Evolutionary conservation across 2,888 invertebrate species (phyloP), one percentile per base, ranked within the genome.

Genomic region (Cryptus armator): DNA sequence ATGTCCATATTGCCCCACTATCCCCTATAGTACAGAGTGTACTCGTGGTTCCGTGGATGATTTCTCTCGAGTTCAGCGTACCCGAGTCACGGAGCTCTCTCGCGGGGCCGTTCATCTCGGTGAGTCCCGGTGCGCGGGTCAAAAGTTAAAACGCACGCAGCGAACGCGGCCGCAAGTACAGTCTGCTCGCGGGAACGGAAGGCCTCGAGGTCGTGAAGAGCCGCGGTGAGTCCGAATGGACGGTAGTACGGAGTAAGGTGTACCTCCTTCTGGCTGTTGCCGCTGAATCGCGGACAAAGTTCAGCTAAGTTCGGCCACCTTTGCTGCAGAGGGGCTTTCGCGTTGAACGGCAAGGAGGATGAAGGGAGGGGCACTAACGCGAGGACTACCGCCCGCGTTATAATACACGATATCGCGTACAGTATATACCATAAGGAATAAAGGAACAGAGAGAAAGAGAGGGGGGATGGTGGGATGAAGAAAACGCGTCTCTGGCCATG

Each of bases 281-380:
- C 56, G 44, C 66, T 71, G 72, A 83, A 68, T 72, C 67, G 43
- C 87, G 88, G 85, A 88, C 87, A 88, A 90, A 90, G 90, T 90
- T 90, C 88, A 86, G 74, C 81, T 82, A 88, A 90, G 90, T 90
- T 90, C 88, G 87, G 86, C 84, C 83, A 90, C 87, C 89, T 88
- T 85, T 85, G 86, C 72, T 68, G 37, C 77, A 37, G 46, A 37
- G 72, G 64, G 48, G 32, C 56, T 19, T 24, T 19, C 19, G 19
- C 56, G 56, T 19, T 12, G 56, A 56, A 56, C 24, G 24, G 12
- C 24, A 10, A 19, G 3, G 53, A 9, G 19, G 19, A 7, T 6
- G 16, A n/a, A 2, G 51, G 51, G 53, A 56, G 19, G 56, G 1
- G 19, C 24, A 56, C 53, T 10, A 24, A 9, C 37, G 37, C 37